Base-by-base conservation (phyloP, 2,113 vertebrate genomes). In the Seriola quinqueradiata region DNA sequence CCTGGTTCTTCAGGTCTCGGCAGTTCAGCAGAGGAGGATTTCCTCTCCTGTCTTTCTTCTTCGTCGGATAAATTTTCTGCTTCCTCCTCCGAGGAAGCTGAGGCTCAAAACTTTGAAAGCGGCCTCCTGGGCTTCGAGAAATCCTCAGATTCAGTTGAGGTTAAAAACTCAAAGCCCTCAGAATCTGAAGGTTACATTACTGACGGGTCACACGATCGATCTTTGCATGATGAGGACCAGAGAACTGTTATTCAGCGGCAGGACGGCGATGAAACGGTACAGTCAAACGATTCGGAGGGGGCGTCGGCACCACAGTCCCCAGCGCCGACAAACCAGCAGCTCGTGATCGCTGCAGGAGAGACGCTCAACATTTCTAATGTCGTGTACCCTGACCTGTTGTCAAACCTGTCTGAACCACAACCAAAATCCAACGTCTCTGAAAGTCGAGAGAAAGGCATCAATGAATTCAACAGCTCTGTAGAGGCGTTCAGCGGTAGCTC, bases 1-100 rank as follows among this genome's bases (percentile, higher is more conserved):
- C 89, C 85, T 5, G 63, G 60, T 14, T 89, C 89, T 0, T 93
- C 91, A 1, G 93, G 85, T 23, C 59, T 93, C 0, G 87, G 91
- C 23, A 93, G 90, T 44, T 92, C 85, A 9, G 79, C 81, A 0
- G 92, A 92, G 36, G 90, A 93, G 4, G 91, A 92, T 28, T 86
- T 89, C 25, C 74, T 81, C 32, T 91, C 89, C 17, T 87, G 89
- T 8, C 21, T 87, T 50, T 93, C 89, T 32, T 91, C 91, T 42
- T 80, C 81, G 11, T 87, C 91, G 0, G 92, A 93, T 36, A 93
- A 90, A 48, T 79, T 89, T 42, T 87, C 89, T 0, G 82, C 83
- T 3, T 81, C 72, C 0, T 94, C 90, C 12, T 88, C 57, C 0
- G 88, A 92, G 50, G 88, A 92, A 44, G 42, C 79, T 1, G 89